These are phyloP conservation scores for Argyra leucocephala DNA, from an alignment of 2,888 invertebrate species.

Conservation along the genomic window DNA sequence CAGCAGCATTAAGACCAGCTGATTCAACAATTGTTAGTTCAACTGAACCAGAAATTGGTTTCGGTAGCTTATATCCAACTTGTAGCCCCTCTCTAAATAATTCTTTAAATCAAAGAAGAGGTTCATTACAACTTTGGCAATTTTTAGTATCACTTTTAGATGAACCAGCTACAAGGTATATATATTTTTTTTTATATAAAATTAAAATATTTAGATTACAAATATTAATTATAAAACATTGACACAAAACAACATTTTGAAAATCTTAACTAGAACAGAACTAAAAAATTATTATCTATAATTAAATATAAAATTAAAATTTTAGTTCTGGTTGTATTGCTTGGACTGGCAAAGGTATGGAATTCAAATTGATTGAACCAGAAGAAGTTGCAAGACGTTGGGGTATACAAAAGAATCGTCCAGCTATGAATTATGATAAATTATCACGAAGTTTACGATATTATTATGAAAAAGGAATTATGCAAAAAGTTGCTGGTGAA, in stretches of 20 bases:
- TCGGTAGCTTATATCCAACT: constrained; percentile 37
- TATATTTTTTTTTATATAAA: no score
- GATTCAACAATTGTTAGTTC: constrained; percentile 38
- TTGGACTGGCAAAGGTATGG: constrained; percentile 91
- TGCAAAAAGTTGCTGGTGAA: constrained; percentile 95
- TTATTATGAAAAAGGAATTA: constrained; percentile 96
- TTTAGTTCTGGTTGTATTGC: constrained; percentile 71
- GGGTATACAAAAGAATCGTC: constrained; percentile 93
- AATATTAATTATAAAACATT: background rate
- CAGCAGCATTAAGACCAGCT: constrained; percentile 36
- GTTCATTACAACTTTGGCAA: constrained; percentile 88
- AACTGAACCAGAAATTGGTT: constrained; percentile 38
- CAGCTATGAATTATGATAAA: constrained; percentile 97
- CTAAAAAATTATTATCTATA: background rate
- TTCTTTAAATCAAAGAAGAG: constrained; percentile 54
- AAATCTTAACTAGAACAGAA: no score
- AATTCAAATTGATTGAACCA: constrained; percentile 91
- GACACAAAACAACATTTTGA: background rate
- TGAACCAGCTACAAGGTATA: constrained; percentile 50
- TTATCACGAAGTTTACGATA: constrained; percentile 87
- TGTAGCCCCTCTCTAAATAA: constrained; percentile 33
- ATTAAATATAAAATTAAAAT: constrained; percentile 4
- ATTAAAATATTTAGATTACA: no score
- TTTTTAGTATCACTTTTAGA: constrained; percentile 77
- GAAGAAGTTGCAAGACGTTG: constrained; percentile 92